Base-by-base conservation (phyloP, 1,140 invertebrate genomes). In the Bicyclus anynana region DNA sequence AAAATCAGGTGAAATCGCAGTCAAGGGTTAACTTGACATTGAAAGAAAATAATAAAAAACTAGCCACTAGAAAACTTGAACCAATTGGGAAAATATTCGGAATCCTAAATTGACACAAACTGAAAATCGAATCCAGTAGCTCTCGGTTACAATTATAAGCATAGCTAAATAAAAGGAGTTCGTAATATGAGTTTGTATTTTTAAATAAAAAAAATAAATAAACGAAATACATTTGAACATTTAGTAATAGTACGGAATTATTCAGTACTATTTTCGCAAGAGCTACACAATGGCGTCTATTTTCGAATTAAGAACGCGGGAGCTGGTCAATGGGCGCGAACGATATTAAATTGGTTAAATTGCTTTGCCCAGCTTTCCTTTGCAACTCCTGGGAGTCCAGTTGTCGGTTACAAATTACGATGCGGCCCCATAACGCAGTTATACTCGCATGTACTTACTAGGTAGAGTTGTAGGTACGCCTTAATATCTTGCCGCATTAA, bases 321-420 rank as follows among this genome's bases (percentile, higher is more conserved):
- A 79, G 70, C 64, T 67, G 71, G 71, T 81, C 79, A 85, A 85
- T 85, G 72, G 80, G 72, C 61, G 68, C 66, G 83, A 81, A 86
- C 73, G 72, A 86, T 74, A 86, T 84, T 85, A 86, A 86, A 87
- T 86, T 87, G 84, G 82, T 83, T 84, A 82, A 86, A 84, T 86
- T 85, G 78, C 82, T 81, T 77, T 65, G 71, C 77, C 42, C 53
- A 54, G 76, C 70, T 78, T 72, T 65, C 67, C 65, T 70, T 64
- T 72, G 71, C 69, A 57, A 67, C 62, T 81, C 78, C 78, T 66
- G 80, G 74, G 80, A 81, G 69, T 65, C 69, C 69, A 60, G 64
- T 69, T 52, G 57, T 63, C 62, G 59, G 52, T 67, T 57, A 59
- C 40, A 44, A 44, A 44, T 20, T 38, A 38, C 37, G 13, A 38